Evolutionary conservation across 2,888 invertebrate species (phyloP).

Genomic region (Criorhina ranunculi): DNA sequence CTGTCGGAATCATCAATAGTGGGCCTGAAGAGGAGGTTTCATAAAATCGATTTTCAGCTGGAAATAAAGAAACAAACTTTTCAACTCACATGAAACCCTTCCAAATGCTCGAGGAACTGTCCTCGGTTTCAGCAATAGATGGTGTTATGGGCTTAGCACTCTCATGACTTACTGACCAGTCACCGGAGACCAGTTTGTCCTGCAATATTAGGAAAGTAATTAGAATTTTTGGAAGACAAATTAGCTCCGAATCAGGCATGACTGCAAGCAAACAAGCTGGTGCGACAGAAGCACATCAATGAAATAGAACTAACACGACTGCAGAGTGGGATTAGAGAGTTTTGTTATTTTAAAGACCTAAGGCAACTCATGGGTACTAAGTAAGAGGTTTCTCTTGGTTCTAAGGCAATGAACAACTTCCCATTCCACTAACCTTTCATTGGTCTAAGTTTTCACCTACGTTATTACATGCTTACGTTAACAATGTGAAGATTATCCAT

Average conservation of each 20-base stretch:
- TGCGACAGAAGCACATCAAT: no score
- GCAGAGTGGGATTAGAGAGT: no score
- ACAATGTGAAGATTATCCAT: no score
- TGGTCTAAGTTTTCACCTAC: no score
- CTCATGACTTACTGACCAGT: constrained; percentile 90
- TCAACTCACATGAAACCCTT: constrained; percentile 80
- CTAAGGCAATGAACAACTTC: no score
- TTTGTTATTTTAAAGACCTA: no score
- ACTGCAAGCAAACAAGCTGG: background rate
- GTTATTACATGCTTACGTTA: no score
- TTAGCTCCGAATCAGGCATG: background rate
- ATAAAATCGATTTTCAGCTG: constrained; percentile 9
- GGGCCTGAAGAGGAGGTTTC: constrained; percentile 74
- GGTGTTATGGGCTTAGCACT: constrained; percentile 81
- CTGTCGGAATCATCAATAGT: constrained; percentile 83
- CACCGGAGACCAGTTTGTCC: constrained; percentile 85
- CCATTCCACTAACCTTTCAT: no score
- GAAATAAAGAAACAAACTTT: background rate
- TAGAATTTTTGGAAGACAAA: background rate
- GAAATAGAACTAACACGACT: no score
- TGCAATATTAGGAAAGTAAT: constrained; percentile 79
- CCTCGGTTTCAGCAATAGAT: constrained; percentile 78
- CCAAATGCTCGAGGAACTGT: constrained; percentile 82
- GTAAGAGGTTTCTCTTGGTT: no score
- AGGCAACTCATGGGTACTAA: no score